These are phyloP conservation scores for Plectus sambesii DNA, from an alignment of 1,140 invertebrate genomes.

Conservation along the genomic window DNA sequence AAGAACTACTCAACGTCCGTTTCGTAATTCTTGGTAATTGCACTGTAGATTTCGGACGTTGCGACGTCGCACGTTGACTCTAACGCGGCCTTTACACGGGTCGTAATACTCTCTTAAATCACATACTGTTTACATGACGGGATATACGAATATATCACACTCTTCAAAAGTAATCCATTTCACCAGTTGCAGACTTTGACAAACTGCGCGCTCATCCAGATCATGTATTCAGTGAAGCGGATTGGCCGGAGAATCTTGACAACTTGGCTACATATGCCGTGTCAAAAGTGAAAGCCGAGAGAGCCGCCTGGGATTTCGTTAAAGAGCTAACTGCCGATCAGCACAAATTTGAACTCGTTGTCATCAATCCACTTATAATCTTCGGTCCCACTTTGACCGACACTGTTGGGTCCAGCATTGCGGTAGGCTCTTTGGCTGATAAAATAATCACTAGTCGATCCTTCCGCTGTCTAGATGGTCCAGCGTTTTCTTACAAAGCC, in stretches of 20 bases:
- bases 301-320: conserved; percentile 54
- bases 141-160: no score
- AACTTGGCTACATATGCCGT: conserved; percentile 48
- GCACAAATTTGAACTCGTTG: conserved; percentile 52
- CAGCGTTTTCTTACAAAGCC: conserved; percentile 48
- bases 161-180: no score
- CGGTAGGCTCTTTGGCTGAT: conserved; percentile 46
- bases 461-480: conserved; percentile 37
- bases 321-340: conserved; percentile 36
- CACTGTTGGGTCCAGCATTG: conserved; percentile 47
- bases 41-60: no score
- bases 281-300: conserved; percentile 54
- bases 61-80: no score
- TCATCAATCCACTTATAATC: conserved; percentile 52
- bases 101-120: no score
- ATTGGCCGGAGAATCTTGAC: conserved; percentile 50
- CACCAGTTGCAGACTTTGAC: no score
- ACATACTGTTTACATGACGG: no score
- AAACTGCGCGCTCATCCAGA: conserved; percentile 44
- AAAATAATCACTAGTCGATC: no score
- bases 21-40: no score
- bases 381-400: conserved; percentile 52
- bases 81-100: no score
- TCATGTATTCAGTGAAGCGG: conserved; percentile 50
- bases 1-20: no score